Percentiles rank a stretch among this genome's conserved stretches.
These are phyloP conservation scores for Linurgus olivaceus DNA, from an alignment of 2,797 vertebrate genomes.

Conservation along the genomic window DNA sequence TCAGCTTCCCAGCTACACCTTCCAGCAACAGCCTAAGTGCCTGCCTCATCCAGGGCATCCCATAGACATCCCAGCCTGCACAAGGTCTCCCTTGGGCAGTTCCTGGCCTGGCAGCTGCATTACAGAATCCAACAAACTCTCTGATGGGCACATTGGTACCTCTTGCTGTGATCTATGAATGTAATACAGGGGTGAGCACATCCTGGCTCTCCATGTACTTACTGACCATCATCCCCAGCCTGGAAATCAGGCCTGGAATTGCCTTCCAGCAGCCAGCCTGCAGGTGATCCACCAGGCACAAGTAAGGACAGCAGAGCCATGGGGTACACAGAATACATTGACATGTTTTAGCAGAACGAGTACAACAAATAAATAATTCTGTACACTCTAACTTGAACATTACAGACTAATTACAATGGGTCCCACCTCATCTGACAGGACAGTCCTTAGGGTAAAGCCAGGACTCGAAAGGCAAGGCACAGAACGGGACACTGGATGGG, in stretches of 20 bases:
- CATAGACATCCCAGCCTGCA: background rate
- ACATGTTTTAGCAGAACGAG: constrained; percentile 48
- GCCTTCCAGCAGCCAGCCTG: too few species aligned
- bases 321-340: constrained; percentile 67
- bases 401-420: constrained; percentile 57
- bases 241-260: background rate
- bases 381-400: constrained; percentile 62
- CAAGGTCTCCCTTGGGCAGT: background rate
- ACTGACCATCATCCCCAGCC: background rate
- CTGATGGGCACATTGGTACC: background rate
- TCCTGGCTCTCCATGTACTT: background rate
- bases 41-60: background rate
- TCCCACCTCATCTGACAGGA: background rate
- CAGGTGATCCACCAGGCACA: background rate
- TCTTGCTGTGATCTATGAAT: background rate
- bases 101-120: background rate
- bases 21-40: background rate
- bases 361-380: constrained; percentile 82
- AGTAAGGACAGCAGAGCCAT: constrained; percentile 24
- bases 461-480: background rate
- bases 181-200: background rate
- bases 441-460: background rate
- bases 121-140: background rate
- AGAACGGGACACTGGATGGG: background rate
- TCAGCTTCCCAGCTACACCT: background rate